These are phyloP conservation scores for Halyomorpha halys DNA, from an alignment of 1,140 invertebrate species.

Conservation along the genomic window DNA sequence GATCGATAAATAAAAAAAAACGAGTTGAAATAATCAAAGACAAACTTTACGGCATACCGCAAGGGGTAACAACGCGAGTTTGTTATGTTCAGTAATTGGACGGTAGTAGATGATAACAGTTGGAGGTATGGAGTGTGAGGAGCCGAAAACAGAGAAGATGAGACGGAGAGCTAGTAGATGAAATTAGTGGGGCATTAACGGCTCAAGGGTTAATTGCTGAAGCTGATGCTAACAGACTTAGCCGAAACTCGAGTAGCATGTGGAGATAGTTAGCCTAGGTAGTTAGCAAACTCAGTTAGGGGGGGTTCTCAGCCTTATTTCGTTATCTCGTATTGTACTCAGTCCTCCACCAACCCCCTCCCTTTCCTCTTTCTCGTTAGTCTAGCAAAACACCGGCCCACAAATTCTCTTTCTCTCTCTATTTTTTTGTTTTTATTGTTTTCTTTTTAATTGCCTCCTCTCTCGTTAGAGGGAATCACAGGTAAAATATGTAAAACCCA, in stretches of 20 bases:
- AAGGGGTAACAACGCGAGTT: too few species aligned
- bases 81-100: too few species aligned
- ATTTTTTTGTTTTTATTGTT: constrained; percentile 1
- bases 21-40: too few species aligned
- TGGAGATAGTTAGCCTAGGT: constrained; percentile 7
- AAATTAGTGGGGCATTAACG: constrained; percentile 6
- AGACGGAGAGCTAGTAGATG: background rate
- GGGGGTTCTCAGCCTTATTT: background rate
- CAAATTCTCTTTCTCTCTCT: background rate
- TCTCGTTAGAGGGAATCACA: background rate
- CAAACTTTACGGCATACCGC: too few species aligned
- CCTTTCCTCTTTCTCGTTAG: too few species aligned
- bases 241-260: constrained; percentile 10
- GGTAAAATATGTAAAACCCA: too few species aligned
- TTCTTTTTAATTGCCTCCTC: background rate
- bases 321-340: background rate
- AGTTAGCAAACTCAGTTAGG: background rate
- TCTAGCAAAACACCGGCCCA: too few species aligned
- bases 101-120: background rate
- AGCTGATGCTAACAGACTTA: background rate
- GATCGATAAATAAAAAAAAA: too few species aligned
- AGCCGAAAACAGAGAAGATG: constrained; percentile 6
- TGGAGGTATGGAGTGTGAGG: background rate
- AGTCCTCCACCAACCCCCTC: too few species aligned
- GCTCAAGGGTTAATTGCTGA: constrained; percentile 8